Conservation (phyloP, 2,797 vertebrate species). For the Calcarius lapponicus region DNA sequence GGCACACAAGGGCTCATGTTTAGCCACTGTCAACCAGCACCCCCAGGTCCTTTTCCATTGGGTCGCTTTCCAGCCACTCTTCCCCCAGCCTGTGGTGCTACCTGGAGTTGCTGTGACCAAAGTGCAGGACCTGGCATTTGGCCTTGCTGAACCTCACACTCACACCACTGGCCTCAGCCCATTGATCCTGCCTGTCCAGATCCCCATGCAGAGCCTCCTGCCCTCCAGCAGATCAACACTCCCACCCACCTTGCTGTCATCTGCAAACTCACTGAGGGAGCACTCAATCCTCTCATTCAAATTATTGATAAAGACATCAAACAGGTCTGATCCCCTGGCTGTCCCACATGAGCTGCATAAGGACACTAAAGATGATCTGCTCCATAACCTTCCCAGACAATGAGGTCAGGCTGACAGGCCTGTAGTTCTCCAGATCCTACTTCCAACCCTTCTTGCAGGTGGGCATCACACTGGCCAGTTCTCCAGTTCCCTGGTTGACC, state of each 20-base stretch:
- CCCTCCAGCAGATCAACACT: neutral
- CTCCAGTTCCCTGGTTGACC: neutral
- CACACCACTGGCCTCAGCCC: neutral
- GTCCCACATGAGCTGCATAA: neutral
- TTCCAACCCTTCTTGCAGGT: neutral
- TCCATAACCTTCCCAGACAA: neutral
- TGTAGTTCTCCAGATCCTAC: neutral
- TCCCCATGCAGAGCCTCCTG: neutral
- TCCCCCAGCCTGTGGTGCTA: neutral
- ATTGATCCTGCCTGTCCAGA: neutral
- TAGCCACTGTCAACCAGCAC: neutral
- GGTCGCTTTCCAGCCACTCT: neutral
- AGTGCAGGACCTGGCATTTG: accelerated
- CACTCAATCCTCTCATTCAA: neutral
- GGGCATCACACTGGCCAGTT: neutral
- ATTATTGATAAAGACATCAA: neutral
- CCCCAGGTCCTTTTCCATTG: accelerated
- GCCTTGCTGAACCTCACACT: neutral
- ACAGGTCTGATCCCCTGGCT: neutral
- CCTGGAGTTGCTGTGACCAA: neutral
- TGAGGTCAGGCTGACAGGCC: neutral
- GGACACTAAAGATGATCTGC: too few relatives aligned
- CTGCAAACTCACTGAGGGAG: neutral
- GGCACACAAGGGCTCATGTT: neutral
- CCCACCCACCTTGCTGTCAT: neutral